Evolutionary conservation across 35 echinoderm and acorn worm genomes (phyloP).

Genomic region (Heliocidaris tuberculata): DNA sequence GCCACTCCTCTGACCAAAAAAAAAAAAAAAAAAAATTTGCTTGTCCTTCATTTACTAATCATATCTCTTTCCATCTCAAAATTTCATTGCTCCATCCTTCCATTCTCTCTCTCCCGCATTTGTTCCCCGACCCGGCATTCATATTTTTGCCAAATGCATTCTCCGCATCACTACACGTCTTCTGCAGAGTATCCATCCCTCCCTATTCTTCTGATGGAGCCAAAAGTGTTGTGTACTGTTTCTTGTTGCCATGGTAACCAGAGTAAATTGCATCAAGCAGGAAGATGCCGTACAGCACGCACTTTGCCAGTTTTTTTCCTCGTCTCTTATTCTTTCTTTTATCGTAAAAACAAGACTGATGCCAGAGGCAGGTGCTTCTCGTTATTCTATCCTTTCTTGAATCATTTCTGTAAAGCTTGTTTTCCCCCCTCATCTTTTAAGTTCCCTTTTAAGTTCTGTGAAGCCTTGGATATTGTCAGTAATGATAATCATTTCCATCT

Average conservation of each 20-base stretch:
- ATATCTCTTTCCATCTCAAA: neutral
- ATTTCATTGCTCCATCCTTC: neutral
- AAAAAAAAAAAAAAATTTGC: neutral
- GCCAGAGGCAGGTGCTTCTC: neutral
- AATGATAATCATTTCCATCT: neutral
- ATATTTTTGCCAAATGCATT: neutral
- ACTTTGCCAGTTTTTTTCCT: neutral
- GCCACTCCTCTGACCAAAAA: neutral
- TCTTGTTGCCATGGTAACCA: neutral
- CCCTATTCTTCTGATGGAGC: neutral
- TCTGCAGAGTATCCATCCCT: neutral
- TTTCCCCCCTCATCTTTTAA: neutral
- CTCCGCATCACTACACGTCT: neutral
- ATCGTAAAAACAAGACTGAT: neutral
- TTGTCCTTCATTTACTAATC: neutral
- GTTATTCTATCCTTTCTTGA: neutral
- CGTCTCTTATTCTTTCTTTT: neutral
- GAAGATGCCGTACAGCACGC: neutral
- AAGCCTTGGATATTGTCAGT: neutral
- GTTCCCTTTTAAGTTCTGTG: neutral
- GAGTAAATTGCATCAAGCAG: slow-evolving; percentile 9
- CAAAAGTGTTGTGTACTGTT: slow-evolving; percentile 10
- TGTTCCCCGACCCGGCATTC: neutral
- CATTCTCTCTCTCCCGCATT: neutral
- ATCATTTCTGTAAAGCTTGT: neutral